Conservation (phyloP, 2,888 invertebrate species). For the Trichogramma evanescens region DNA sequence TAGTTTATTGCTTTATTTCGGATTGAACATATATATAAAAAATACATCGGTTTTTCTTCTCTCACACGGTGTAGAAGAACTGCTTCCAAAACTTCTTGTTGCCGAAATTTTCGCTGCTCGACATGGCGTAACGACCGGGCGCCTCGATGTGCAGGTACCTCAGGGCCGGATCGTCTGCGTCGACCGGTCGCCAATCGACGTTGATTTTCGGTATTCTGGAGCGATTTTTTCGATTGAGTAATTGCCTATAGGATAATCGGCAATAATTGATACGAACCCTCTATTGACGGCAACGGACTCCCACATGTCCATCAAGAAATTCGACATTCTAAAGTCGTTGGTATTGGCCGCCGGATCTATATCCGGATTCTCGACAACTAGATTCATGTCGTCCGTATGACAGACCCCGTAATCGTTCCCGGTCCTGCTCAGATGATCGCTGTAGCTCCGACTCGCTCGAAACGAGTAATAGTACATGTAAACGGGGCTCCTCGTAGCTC, state of each 20-base stretch:
- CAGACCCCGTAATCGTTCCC: conserved; percentile 4
- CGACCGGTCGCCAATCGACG: background rate
- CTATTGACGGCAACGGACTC: background rate
- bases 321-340: conserved; percentile 2
- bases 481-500: background rate
- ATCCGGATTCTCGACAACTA: conserved; percentile 5
- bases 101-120: background rate
- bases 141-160: background rate
- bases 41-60: background rate
- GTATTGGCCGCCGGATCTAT: background rate
- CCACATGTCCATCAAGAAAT: conserved; percentile 2
- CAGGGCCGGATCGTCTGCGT: background rate
- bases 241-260: no score
- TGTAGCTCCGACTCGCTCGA: background rate
- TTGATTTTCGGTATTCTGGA: background rate
- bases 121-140: background rate
- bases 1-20: no score
- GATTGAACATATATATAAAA: no score
- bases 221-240: background rate
- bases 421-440: conserved; percentile 3
- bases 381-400: conserved; percentile 3
- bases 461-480: conserved; percentile 8
- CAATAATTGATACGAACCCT: background rate
- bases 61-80: background rate
- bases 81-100: conserved; percentile 1